These are phyloP conservation scores for Leptinotarsa rubiginosa DNA, from an alignment of 2,888 invertebrate genomes.

Conservation along the genomic window DNA sequence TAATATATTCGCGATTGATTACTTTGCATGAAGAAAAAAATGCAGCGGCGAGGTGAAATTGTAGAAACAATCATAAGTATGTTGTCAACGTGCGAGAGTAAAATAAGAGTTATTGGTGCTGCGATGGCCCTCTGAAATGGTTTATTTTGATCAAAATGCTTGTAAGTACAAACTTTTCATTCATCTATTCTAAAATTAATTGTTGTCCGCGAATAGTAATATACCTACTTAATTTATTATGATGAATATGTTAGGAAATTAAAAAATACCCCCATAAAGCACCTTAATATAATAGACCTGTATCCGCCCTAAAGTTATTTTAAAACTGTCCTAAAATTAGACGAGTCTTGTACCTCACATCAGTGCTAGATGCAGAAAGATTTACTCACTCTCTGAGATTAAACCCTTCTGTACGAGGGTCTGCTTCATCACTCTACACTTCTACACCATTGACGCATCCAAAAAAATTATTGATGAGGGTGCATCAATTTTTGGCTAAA, in stretches of 20 bases:
- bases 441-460: not conserved
- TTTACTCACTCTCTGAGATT: not conserved
- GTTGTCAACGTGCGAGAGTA: slow-evolving; percentile 31
- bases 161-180: slow-evolving; percentile 31
- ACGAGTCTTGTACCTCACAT: not conserved
- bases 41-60: slow-evolving; percentile 42
- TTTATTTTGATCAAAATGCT: slow-evolving; percentile 30
- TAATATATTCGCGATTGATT: slow-evolving; percentile 49
- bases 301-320: slow-evolving; percentile 10
- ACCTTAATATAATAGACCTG: not conserved
- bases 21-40: slow-evolving; percentile 41
- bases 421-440: not conserved
- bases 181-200: not conserved
- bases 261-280: not conserved
- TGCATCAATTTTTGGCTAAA: too few species aligned
- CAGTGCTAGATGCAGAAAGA: not conserved
- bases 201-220: not conserved
- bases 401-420: not conserved
- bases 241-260: not conserved
- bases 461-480: not conserved
- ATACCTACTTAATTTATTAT: not conserved
- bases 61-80: slow-evolving; percentile 38
- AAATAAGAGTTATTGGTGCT: slow-evolving; percentile 25
- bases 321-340: slow-evolving; percentile 6
- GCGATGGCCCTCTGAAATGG: slow-evolving; percentile 10